Base-by-base conservation (phyloP, 1,140 invertebrate genomes). In the Drosophila virilis region DNA sequence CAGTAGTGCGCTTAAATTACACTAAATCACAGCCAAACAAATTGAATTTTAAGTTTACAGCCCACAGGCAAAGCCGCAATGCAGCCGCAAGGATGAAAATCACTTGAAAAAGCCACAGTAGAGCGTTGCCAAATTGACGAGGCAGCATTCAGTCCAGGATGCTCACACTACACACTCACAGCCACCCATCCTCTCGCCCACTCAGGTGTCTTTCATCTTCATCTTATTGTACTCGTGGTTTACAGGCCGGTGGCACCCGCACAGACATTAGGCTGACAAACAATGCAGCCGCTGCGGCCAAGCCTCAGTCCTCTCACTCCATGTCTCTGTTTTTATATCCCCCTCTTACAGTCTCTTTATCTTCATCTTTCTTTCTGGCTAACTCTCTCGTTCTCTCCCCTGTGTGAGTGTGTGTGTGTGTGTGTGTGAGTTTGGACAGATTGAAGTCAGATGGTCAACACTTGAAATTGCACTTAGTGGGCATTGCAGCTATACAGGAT, bases 11-110 rank as follows among this genome's bases (percentile, higher is more conserved):
- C 82, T 82, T 88, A 86, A 88, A 86, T 86, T 88, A 86, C 83
- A 88, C 75, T 88, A 88, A 86, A 86, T 86, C 82, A 88, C 83
- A 86, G 82, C 67, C 82, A 86, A 86, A 86, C 82, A 86, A 86
- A 86, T 86, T 86, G 82, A 86, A 86, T 86, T 86, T 86, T 88
- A 88, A 86, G 81, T 86, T 86, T 48, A 43, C 37, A 51, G 83
- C 67, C 82, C 79, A 86, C 77, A 76, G 59, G 83, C 66, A 68
- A 79, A 78, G 70, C 83, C 82, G 83, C 82, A 82, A 79, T 88
- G 75, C 78, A 78, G 82, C 77, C 81, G 74, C 74, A 66, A 71
- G 75, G 66, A 78, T 78, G 82, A 85, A 70, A 86, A 88, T 88
- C 82, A 88, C 83, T 86, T 88, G 71, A 86, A 78, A 59, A 50